Conservation (phyloP, 2,888 invertebrate genomes). For the Mesoligia furuncula region DNA sequence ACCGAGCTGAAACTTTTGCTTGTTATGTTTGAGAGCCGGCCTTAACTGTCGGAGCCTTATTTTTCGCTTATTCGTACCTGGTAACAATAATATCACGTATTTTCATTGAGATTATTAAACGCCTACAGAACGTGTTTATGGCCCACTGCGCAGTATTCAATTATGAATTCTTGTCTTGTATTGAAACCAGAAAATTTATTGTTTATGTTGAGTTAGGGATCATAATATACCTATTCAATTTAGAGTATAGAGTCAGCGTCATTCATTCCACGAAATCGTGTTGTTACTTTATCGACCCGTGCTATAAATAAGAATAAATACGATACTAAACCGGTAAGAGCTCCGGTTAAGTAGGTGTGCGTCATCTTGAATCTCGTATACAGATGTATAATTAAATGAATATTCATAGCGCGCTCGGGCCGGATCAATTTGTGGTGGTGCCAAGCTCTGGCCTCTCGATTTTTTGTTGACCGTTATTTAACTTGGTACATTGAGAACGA, state of each 20-base stretch:
- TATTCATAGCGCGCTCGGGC: slow-evolving; percentile 83
- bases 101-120: slow-evolving; percentile 61
- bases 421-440: slow-evolving; percentile 81
- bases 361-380: slow-evolving; percentile 80
- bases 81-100: slow-evolving; percentile 60
- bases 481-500: slow-evolving; percentile 79
- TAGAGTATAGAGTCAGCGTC: slow-evolving; percentile 49
- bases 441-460: slow-evolving; percentile 80
- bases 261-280: slow-evolving; percentile 70
- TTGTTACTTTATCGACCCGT: slow-evolving; percentile 71
- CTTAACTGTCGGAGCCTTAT: slow-evolving; percentile 52
- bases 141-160: slow-evolving; percentile 51
- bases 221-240: slow-evolving; percentile 64
- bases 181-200: slow-evolving; percentile 50
- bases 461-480: slow-evolving; percentile 83
- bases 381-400: slow-evolving; percentile 82
- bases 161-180: slow-evolving; percentile 60
- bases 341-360: slow-evolving; percentile 75
- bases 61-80: slow-evolving; percentile 56
- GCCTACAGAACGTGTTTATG: slow-evolving; percentile 60
- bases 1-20: slow-evolving; percentile 66
- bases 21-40: slow-evolving; percentile 63
- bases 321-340: slow-evolving; percentile 75
- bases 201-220: slow-evolving; percentile 49
- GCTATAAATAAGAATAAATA: slow-evolving; percentile 77